These are phyloP conservation scores for Rhynchophorus ferrugineus DNA, from an alignment of 1,140 invertebrate species.

Conservation along the genomic window DNA sequence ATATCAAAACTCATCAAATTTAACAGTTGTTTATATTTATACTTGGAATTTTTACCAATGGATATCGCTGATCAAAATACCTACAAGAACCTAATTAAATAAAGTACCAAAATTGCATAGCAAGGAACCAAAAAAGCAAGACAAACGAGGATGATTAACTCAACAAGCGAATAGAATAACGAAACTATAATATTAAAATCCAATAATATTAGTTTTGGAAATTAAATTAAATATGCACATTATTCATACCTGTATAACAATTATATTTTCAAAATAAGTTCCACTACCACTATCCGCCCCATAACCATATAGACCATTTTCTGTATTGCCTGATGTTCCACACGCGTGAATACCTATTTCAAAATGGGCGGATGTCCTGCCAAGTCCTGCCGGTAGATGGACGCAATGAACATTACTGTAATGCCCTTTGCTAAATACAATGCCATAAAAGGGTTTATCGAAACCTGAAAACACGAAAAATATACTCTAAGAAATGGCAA, in stretches of 20 bases:
- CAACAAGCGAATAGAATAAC: too few relatives aligned
- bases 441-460: constrained; percentile 90
- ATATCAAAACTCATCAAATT: too few relatives aligned
- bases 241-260: constrained; percentile 55
- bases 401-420: constrained; percentile 89
- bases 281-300: constrained; percentile 79
- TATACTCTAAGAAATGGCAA: background rate
- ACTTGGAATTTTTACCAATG: too few relatives aligned
- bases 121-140: too few relatives aligned
- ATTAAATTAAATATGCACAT: too few relatives aligned
- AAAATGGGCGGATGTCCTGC: constrained; percentile 78
- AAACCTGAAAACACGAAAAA: constrained; percentile 48
- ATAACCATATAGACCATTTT: constrained; percentile 77
- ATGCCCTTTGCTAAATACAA: constrained; percentile 88
- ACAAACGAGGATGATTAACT: too few relatives aligned
- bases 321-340: constrained; percentile 84
- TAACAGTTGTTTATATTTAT: too few relatives aligned
- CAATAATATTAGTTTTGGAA: too few relatives aligned
- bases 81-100: too few relatives aligned
- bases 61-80: too few relatives aligned
- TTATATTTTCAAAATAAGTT: constrained; percentile 91
- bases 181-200: too few relatives aligned
- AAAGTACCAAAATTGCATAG: too few relatives aligned
- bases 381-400: constrained; percentile 79
- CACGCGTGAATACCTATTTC: constrained; percentile 87